Base-by-base conservation (phyloP, 2,797 vertebrate genomes). In the Cichlasoma orientale region DNA sequence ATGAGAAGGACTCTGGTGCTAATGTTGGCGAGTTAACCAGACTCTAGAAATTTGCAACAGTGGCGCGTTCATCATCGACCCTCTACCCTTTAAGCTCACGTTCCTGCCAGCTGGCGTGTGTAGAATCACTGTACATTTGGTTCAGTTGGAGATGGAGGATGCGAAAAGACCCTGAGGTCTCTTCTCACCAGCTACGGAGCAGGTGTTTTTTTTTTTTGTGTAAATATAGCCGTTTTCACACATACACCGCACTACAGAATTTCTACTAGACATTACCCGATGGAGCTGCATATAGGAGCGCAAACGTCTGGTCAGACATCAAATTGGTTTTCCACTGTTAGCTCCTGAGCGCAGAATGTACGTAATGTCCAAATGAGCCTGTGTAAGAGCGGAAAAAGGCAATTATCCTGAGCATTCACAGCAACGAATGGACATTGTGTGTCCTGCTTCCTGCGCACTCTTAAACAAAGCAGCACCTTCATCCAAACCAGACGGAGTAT, bases 1-100 rank as follows among this genome's bases (percentile, higher is more conserved):
- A 59, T 2, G 72, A 89, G 52, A 93, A 95, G 8, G 68, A 13
- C 0, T 92, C 80, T 44, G 66, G 83, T 8, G 90, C 92, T 33
- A 95, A 95, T 71, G 87, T 91, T 80, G 91, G 93, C 3, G 96
- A 97, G 91, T 93, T 97, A 91, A 98, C 97, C 81, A 97, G 95
- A 95, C 95, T 98, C 90, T 97, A 95, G 90, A 78, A 90, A 61
- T 77, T 68, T 82, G 92, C 92, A 25, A 81, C 89, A 83, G 89
- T 90, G 75, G 89, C 92, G 75, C 95, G 94, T 95, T 91, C 87
- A 82, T 84, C 89, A 86, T 84, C 66, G 88, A 80, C 69, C 79
- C 33, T 92, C 78, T 52, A 86, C 92, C 95, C 95, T 95, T 95
- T 94, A 94, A 94, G 87, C 88, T 91, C 70, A 82, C 53, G 70